Percentiles rank a stretch among this genome's conserved stretches.
phyloP scores from a whole-genome alignment of 1,140 invertebrate genomes.

The Galleria mellonella region DNA sequence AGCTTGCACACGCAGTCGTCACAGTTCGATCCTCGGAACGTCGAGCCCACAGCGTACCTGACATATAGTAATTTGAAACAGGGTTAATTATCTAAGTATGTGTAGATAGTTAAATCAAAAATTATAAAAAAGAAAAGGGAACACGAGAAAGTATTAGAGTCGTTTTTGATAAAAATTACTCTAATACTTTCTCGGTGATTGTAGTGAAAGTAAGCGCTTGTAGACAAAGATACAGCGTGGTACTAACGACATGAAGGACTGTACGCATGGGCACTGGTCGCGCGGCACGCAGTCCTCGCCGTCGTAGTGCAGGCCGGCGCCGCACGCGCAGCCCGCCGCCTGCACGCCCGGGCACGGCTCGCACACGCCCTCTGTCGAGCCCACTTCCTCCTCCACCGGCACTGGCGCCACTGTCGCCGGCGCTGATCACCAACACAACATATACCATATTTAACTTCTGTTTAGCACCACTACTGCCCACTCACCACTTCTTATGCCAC shows the following conservation, averaged over 20 bases:
- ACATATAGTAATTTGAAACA: conserved; percentile 2
- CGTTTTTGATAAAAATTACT: too few species aligned
- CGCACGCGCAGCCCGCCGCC: conserved; percentile 24
- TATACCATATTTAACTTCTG: too few species aligned
- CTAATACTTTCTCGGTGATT: too few species aligned
- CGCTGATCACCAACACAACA: background rate
- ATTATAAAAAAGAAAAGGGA: too few species aligned
- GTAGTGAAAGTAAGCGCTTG: too few species aligned
- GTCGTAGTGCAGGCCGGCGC: conserved; percentile 78
- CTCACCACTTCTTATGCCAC: too few species aligned
- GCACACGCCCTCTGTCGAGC: conserved; percentile 28
- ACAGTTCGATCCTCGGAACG: conserved; percentile 82
- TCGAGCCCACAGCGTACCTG: conserved; percentile 81
- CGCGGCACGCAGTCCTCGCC: conserved; percentile 81
- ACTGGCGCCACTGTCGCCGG: conserved; percentile 1
- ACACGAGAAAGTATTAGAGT: too few species aligned
- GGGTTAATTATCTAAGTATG: too few species aligned
- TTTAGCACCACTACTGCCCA: too few species aligned
- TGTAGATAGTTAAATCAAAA: too few species aligned
- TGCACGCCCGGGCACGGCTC: conserved; percentile 67
- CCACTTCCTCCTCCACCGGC: conserved; percentile 20
- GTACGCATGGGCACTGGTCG: conserved; percentile 84
- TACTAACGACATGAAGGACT: conserved; percentile 79
- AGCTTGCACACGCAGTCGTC: conserved; percentile 85
- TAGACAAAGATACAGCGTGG: too few species aligned